Percentiles rank a stretch among this genome's conserved stretches.
These are phyloP conservation scores for Amazona guildingii DNA, from an alignment of 2,113 vertebrate genomes.

Conservation along the genomic window DNA sequence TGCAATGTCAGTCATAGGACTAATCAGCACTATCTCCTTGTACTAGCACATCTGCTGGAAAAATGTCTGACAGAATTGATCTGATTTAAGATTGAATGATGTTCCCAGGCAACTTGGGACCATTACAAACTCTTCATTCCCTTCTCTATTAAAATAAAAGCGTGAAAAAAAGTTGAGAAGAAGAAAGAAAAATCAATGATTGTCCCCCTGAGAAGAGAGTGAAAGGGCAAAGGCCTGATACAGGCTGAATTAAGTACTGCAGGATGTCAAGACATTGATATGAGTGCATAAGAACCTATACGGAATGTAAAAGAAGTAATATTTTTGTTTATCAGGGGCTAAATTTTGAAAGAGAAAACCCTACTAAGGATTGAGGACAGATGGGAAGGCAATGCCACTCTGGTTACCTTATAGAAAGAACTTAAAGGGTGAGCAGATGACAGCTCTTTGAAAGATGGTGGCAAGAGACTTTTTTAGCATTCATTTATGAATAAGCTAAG, in stretches of 20 bases:
- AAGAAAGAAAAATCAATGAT: background rate
- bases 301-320: background rate
- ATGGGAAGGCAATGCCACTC: background rate
- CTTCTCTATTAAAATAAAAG: background rate
- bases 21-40: background rate
- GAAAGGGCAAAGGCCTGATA: background rate
- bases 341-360: background rate
- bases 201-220: background rate
- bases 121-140: background rate
- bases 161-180: background rate
- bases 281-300: background rate
- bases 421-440: background rate
- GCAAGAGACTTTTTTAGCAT: background rate
- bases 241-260: background rate
- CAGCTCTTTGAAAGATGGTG: background rate
- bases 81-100: background rate
- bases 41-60: background rate
- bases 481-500: background rate
- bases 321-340: background rate
- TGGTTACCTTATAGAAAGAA: background rate
- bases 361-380: background rate
- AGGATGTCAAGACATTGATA: background rate
- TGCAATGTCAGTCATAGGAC: background rate
- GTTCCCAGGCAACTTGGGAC: background rate
- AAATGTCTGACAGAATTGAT: background rate